Base-by-base conservation (phyloP, 1,140 invertebrate genomes). In the Rhagoletis zephyria region DNA sequence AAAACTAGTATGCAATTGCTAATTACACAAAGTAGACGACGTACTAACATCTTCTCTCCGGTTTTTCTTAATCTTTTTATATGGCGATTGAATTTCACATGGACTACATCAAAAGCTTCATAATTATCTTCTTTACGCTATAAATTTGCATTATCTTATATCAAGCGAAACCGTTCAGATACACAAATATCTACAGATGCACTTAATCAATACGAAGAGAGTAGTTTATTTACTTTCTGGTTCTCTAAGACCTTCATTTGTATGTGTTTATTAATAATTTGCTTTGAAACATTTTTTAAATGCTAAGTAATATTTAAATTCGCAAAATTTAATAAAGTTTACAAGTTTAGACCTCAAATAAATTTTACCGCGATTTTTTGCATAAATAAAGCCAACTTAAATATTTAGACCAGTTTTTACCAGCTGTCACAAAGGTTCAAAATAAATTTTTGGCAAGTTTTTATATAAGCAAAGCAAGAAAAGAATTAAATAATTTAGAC, bases 1-100 rank as follows among this genome's bases (percentile, higher is more conserved):
- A 74, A 74, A 74, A 74, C 67, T 74, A 74, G 12, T 48, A 74
- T 74, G 40, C 67, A 74, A 74, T 74, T 74, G 42, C 45, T 42
- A 74, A 30, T 56, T 10, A 56, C 51, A 10, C 10, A 56, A 10
- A 56, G 51, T 56, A 56, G 51, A 10, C 10, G 30, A 30, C 30
- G 30, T 10, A 56, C 51, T 10, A 56, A 56, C 51, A 5, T 56
- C 51, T 10, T 4, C 19, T 12, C 40, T 67, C 7, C n/a, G 10
- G 10, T 67, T 67, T 67, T 19, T 67, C 64, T 40, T 30, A 42
- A 42, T 67, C 19, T 67, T 67, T 67, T 7, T 40, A 67, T 12
- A 70, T 70, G 10, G 30, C 16, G 45, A 70, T 70, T 70, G 4
- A 70, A 70, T 70, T 70, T 56, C 12, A n/a, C 4, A 30, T 65